Evolutionary conservation across 1,140 invertebrate species (phyloP).

Genomic region (Prorops nasuta): DNA sequence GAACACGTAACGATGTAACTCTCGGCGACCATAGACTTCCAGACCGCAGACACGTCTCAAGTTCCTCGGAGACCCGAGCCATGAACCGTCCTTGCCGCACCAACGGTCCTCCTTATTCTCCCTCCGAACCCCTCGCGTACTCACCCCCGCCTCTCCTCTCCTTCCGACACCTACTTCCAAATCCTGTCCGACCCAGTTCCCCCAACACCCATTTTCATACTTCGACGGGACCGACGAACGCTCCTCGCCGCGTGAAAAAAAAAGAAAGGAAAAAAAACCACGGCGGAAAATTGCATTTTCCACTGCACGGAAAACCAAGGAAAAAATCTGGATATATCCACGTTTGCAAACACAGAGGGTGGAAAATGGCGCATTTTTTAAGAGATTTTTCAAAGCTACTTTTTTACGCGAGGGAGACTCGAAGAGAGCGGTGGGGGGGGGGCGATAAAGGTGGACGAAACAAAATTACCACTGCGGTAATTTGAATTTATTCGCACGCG

Average conservation of each 20-base stretch:
- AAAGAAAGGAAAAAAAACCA: no score
- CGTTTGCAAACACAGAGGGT: conserved; percentile 3
- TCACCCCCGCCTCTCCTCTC: neutral
- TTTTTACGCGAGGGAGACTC: conserved; percentile 13
- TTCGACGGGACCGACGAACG: no score
- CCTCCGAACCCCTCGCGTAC: neutral
- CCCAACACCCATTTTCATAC: no score
- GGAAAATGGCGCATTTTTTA: conserved; percentile 17
- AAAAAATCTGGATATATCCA: neutral
- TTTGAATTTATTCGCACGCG: no score
- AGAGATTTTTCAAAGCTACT: no score
- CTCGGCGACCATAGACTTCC: conserved; percentile 15
- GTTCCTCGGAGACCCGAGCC: neutral
- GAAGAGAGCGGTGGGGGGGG: conserved; percentile 3
- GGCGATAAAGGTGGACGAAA: conserved; percentile 11
- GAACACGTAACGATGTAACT: neutral
- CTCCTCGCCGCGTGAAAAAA: no score
- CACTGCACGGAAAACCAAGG: no score
- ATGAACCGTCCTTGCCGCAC: neutral
- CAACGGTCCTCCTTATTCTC: no score
- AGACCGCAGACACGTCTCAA: conserved; percentile 12
- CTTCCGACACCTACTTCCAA: no score
- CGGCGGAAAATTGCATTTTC: no score
- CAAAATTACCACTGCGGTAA: no score
- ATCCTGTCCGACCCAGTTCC: no score